These are phyloP conservation scores for Podiceps cristatus DNA, from an alignment of 2,113 vertebrate genomes.

Conservation along the genomic window DNA sequence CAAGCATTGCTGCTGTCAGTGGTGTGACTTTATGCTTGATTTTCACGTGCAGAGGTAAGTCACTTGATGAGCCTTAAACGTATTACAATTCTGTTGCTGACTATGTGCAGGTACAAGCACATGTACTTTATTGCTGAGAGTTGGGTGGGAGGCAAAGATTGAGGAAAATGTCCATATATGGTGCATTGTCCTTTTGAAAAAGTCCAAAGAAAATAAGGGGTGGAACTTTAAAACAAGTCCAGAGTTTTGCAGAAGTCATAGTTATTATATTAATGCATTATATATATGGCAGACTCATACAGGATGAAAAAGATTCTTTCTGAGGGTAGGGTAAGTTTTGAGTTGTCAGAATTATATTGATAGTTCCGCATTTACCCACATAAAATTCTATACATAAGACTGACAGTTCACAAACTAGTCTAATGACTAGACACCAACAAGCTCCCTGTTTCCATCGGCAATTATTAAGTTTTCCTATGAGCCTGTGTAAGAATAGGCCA, in stretches of 20 bases:
- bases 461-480: neutral
- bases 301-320: neutral
- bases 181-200: neutral
- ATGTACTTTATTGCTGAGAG: neutral
- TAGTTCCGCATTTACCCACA: neutral
- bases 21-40: neutral
- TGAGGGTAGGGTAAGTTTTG: neutral
- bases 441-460: neutral
- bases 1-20: neutral
- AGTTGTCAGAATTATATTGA: neutral
- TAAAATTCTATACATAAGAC: neutral
- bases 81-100: neutral
- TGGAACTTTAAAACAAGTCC: neutral
- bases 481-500: neutral
- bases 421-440: neutral
- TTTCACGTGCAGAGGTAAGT: constrained; percentile 19
- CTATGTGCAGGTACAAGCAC: neutral
- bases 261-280: neutral
- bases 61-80: neutral
- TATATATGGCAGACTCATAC: neutral
- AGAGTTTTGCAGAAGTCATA: neutral
- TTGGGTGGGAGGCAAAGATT: neutral
- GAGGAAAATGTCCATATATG: neutral
- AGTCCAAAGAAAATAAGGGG: neutral
- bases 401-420: neutral